These are phyloP conservation scores for Rhopalosiphum nymphaeae DNA, from an alignment of 2,888 invertebrate genomes.

Conservation along the genomic window DNA sequence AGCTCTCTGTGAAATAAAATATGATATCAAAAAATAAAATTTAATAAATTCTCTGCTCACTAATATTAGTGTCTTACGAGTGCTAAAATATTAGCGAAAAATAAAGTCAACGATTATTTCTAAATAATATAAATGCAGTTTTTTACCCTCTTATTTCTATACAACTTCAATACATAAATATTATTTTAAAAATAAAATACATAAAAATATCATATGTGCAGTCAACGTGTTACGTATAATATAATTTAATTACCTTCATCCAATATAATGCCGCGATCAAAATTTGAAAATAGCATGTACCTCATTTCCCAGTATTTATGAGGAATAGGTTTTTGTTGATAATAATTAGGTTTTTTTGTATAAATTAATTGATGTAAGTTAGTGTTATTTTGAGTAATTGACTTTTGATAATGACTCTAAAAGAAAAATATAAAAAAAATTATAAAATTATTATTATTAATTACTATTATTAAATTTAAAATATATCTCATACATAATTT, in stretches of 20 bases:
- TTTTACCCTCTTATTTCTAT: neutral
- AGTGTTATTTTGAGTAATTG: neutral
- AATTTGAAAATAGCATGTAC: conserved; percentile 89
- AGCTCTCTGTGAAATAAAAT: conserved; percentile 81
- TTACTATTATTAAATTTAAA: no score
- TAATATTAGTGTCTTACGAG: no score
- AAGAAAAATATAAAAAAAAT: neutral
- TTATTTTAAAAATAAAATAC: neutral
- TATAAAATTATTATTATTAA: no score
- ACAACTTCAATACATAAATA: neutral
- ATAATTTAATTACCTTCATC: conserved; percentile 77
- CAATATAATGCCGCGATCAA: conserved; percentile 90
- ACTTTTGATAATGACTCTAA: neutral
- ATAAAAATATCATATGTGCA: conserved; percentile 16
- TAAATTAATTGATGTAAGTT: neutral
- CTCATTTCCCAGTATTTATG: conserved; percentile 90
- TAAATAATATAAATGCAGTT: no score
- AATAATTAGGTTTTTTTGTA: neutral
- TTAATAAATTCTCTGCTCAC: neutral
- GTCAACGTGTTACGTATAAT: conserved; percentile 14
- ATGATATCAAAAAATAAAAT: neutral
- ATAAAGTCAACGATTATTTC: no score
- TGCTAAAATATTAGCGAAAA: no score
- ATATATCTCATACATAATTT: no score
- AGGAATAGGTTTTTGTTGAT: neutral